Evolutionary conservation across 2,888 invertebrate species (phyloP).

Genomic region (Entomobrya multifasciata): DNA sequence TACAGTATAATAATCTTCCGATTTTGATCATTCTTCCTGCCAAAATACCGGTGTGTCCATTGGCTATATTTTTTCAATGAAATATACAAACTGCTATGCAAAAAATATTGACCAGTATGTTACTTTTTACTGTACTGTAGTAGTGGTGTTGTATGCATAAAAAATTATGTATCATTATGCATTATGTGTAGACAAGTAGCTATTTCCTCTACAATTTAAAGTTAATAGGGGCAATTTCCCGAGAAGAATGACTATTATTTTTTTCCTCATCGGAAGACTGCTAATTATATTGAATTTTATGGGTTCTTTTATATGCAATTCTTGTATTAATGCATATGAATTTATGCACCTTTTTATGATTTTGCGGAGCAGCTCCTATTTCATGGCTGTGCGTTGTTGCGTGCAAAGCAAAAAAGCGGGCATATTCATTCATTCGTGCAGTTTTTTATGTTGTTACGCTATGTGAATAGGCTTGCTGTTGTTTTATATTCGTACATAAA

Average conservation of each 20-base stretch:
- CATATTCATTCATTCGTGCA: no score
- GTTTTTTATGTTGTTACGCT: no score
- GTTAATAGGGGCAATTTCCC: constrained; percentile 50
- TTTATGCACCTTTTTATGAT: background rate
- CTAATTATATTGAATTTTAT: constrained; percentile 44
- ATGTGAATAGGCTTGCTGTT: no score
- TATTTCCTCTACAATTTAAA: constrained; percentile 55
- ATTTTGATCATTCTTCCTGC: background rate
- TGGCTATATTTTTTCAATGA: background rate
- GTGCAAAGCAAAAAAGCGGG: no score
- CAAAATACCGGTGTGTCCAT: background rate
- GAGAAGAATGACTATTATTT: constrained; percentile 43
- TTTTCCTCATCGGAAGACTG: constrained; percentile 18
- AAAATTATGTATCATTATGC: no score
- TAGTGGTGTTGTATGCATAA: no score
- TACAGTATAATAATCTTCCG: background rate
- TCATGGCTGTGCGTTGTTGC: no score
- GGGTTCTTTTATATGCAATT: background rate
- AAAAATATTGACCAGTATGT: background rate
- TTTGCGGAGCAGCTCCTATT: no score
- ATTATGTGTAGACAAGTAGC: constrained; percentile 61
- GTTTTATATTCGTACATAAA: no score
- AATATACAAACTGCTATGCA: background rate
- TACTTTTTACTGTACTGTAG: no score
- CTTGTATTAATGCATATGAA: background rate